Evolutionary conservation across 2,797 vertebrate genomes (phyloP).

Genomic region (Anguilla anguilla): DNA sequence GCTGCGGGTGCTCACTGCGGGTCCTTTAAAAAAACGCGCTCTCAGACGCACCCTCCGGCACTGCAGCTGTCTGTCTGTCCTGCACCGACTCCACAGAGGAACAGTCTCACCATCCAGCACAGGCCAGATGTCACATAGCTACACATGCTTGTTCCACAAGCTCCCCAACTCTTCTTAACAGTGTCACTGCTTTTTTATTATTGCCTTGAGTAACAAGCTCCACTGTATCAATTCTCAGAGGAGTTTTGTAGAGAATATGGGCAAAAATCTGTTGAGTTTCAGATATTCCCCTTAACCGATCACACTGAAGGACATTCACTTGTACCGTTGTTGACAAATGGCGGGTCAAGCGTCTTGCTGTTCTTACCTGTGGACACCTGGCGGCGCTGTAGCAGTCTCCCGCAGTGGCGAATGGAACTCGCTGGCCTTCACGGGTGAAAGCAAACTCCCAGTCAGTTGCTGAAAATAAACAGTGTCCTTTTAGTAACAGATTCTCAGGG

Average conservation of each 20-base stretch:
- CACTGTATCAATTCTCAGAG: not conserved
- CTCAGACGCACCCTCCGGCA: slow-evolving; percentile 30
- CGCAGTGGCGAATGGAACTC: slow-evolving; percentile 90
- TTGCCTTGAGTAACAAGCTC: not conserved
- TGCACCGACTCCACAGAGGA: slow-evolving; percentile 33
- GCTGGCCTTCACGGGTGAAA: slow-evolving; percentile 83
- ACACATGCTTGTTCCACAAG: not conserved
- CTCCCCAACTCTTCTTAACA: not conserved
- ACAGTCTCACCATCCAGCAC: slow-evolving; percentile 26
- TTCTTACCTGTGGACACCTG: slow-evolving; percentile 89
- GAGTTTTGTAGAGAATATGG: not conserved
- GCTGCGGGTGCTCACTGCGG: slow-evolving; percentile 18
- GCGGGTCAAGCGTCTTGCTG: not conserved
- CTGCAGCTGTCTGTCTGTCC: slow-evolving; percentile 19
- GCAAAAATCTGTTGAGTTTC: not conserved
- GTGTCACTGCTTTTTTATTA: not conserved
- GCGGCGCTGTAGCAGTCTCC: slow-evolving; percentile 95
- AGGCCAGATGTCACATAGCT: slow-evolving; percentile 32
- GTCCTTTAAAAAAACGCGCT: not conserved
- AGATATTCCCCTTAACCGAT: not conserved
- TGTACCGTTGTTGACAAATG: not conserved
- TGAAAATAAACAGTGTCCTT: slow-evolving; percentile 49
- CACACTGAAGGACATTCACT: not conserved
- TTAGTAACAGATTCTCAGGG: not conserved
- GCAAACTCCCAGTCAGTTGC: slow-evolving; percentile 93